Evolutionary conservation across 2,888 invertebrate species (phyloP), one percentile per base, ranked within the genome.

Genomic region (Charanyca ferruginea): DNA sequence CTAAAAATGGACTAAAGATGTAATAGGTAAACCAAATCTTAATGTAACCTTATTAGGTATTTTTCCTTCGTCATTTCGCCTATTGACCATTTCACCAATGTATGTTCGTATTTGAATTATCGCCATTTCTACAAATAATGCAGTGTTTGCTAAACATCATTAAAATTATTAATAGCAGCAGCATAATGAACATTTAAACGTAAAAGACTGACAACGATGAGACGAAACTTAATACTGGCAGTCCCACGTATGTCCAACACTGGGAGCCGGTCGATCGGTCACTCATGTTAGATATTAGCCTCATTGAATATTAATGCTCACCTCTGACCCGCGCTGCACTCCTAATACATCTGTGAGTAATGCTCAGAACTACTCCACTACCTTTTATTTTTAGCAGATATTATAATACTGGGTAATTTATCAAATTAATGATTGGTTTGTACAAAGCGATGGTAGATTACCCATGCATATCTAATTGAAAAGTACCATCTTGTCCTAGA

Each of bases 291-390:
- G 71, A 77, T 78, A 75, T 73, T 66, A 72, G 52, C 68, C 82
- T 77, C 72, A 79, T 80, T 80, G 80, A 83, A 83, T 83, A 83
- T 84, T 80, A 77, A 83, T 82, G 79, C 57, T 77, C 74, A 88
- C 87, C 86, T 80, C 61, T 84, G 77, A 83, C 58, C 77, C 49
- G 62, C 57, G 55, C 54, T 53, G 60, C 59, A 47, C 65, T 74
- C 48, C 64, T 71, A 65, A 52, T 74, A 66, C 61, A 70, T 44
- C 32, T 13, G 38, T 76, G 82, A 81, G 55, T 81, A 55, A 79
- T 79, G 65, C 55, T 22, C 58, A 47, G 57, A 61, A 54, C 67
- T 73, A 61, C 65, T 69, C 49, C 48, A 47, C 16, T 49, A 25
- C 44, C 48, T 66, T 77, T 80, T 81, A 80, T 83, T 83, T 83